These are phyloP conservation scores for Brachionus asplanchnoidis DNA, from an alignment of 1,140 invertebrate genomes.

Conservation along the genomic window DNA sequence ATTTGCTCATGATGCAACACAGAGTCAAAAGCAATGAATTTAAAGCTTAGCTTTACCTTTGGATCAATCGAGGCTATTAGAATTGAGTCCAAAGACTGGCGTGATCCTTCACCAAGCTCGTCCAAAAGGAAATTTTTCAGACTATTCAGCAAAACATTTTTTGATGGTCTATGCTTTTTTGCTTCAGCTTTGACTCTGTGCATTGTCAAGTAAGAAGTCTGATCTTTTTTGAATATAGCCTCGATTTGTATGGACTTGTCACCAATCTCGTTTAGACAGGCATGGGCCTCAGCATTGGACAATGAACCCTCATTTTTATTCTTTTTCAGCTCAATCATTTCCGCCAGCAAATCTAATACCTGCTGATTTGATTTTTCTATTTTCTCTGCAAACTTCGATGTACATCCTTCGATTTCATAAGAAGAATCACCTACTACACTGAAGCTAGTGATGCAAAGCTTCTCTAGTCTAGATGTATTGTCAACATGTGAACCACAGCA, in stretches of 20 bases:
- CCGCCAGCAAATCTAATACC: neutral
- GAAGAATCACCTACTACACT: slow-evolving; percentile 29
- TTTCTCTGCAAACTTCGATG: neutral
- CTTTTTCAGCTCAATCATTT: slow-evolving; percentile 15
- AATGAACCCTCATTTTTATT: neutral
- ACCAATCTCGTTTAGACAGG: neutral
- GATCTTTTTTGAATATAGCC: neutral
- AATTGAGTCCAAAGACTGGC: neutral
- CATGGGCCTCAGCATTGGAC: neutral
- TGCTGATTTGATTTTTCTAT: neutral
- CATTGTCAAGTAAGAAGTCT: slow-evolving; percentile 3
- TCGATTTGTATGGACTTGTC: slow-evolving; percentile 18
- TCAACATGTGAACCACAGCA: slow-evolving; percentile 36
- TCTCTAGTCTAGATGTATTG: neutral
- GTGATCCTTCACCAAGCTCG: neutral
- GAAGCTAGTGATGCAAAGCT: neutral
- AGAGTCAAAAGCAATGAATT: slow-evolving; percentile 8
- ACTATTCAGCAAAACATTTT: neutral
- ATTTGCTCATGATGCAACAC: slow-evolving; percentile 18
- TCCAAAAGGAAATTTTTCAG: neutral
- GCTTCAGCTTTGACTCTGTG: slow-evolving; percentile 23
- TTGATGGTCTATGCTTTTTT: slow-evolving; percentile 2
- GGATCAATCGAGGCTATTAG: neutral
- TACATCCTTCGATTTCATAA: slow-evolving; percentile 37
- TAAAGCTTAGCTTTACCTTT: neutral